Evolutionary conservation across 2,797 vertebrate genomes (phyloP).

Genomic region (Rachycentron canadum): DNA sequence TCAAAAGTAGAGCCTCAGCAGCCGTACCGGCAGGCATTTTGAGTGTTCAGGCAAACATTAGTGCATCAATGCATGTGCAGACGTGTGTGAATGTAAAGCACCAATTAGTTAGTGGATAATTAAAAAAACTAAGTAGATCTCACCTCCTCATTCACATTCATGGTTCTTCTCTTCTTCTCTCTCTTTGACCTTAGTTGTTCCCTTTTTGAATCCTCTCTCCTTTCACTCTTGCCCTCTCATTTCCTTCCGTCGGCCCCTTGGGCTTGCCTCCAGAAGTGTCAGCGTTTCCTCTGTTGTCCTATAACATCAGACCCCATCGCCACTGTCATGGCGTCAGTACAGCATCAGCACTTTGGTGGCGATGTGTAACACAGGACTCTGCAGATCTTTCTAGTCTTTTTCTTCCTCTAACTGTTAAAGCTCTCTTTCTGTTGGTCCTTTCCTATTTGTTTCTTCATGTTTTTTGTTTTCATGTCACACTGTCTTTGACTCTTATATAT

Average conservation of each 20-base stretch:
- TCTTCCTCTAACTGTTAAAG: neutral
- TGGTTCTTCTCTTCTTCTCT: slow-evolving; percentile 20
- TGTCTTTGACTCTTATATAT: slow-evolving; percentile 13
- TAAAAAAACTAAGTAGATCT: slow-evolving; percentile 24
- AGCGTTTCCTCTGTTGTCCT: slow-evolving; percentile 58
- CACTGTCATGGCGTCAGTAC: slow-evolving; percentile 36
- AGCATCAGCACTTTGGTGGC: slow-evolving; percentile 47
- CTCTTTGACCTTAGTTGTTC: slow-evolving; percentile 54
- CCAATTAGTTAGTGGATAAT: neutral
- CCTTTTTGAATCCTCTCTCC: slow-evolving; percentile 18
- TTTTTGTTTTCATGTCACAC: neutral
- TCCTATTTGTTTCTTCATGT: neutral
- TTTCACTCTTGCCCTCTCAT: slow-evolving; percentile 36
- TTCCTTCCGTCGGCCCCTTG: slow-evolving; percentile 38
- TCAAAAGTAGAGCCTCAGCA: slow-evolving; percentile 44
- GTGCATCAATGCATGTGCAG: slow-evolving; percentile 16
- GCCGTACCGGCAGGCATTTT: slow-evolving; percentile 10
- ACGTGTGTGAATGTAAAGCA: slow-evolving; percentile 19
- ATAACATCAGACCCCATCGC: slow-evolving; percentile 46
- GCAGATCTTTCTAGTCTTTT: slow-evolving; percentile 8
- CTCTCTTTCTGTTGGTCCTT: neutral
- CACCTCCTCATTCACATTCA: slow-evolving; percentile 40
- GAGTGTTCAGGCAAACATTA: slow-evolving; percentile 3
- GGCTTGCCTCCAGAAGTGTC: slow-evolving; percentile 52
- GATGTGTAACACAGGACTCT: slow-evolving; percentile 19